Evolutionary conservation across 64 coral and sea anemone genomes (phyloP).

Genomic region (Hydrozoanthus tunicans): DNA sequence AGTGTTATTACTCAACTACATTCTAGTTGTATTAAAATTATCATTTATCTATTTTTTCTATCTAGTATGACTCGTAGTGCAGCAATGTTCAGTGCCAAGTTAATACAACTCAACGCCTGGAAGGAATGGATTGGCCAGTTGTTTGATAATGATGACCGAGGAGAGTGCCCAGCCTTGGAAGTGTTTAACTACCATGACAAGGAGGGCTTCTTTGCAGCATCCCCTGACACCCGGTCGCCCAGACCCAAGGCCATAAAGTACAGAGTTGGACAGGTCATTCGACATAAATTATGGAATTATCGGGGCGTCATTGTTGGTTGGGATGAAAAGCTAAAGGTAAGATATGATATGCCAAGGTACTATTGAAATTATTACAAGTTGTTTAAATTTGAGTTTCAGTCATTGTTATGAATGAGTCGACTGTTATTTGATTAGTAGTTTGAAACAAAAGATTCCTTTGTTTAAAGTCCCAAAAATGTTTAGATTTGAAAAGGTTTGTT

Average conservation of each 20-base stretch:
- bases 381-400: too few relatives aligned
- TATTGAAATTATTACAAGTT: too few relatives aligned
- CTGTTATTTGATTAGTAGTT: too few relatives aligned
- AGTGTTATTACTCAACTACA: background rate
- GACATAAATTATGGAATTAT: conserved; percentile 89
- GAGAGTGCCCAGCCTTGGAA: conserved; percentile 91
- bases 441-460: too few relatives aligned
- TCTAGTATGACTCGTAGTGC: conserved; percentile 21
- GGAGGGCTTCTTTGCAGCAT: conserved; percentile 80
- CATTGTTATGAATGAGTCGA: too few relatives aligned
- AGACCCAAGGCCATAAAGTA: conserved; percentile 80
- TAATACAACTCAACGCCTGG: conserved; percentile 77
- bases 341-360: background rate
- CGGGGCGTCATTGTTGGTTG: conserved; percentile 95
- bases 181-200: conserved; percentile 78
- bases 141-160: conserved; percentile 57
- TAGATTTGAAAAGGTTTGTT: too few relatives aligned
- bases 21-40: background rate
- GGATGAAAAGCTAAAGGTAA: conserved; percentile 93
- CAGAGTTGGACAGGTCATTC: conserved; percentile 88
- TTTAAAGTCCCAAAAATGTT: too few relatives aligned
- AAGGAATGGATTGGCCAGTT: conserved; percentile 67
- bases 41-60: background rate
- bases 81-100: conserved; percentile 41
- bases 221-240: conserved; percentile 64